Base-by-base conservation (phyloP, 2,888 invertebrate genomes). In the Sinodicranocentrus sp. region DNA sequence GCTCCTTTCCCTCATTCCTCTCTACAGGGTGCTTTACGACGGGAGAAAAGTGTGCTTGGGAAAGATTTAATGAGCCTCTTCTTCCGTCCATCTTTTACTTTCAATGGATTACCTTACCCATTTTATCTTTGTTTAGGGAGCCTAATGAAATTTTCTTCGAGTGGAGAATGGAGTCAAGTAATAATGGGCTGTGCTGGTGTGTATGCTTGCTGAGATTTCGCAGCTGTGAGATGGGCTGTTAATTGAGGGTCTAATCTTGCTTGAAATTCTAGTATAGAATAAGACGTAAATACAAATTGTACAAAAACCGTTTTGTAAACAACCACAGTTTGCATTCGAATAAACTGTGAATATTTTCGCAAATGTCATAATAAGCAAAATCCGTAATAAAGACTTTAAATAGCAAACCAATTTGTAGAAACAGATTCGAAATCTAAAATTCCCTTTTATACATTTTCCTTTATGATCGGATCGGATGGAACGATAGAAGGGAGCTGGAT, bases 51-150 rank as follows among this genome's bases (percentile, higher is more conserved):
- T 44, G 63, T 13, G 23, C 44, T 63, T n/a, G 43, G 39, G 28
- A 75, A 52, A 48, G 68, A 77, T 77, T 77, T 77, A 77, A 77
- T 77, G 77, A 59, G 28, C 59, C 59, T 59, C 68, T 68, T n/a
- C 43, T 23, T 33, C 54, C 65, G 63, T 75, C 63, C 65, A 28
- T 73, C 76, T 76, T 77, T 57, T 68, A 57, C 59, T 67, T 44
- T 76, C 25, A 65, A 54, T 65, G 65, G 48, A 25, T 25, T 76
- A 52, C 33, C 48, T 65, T 73, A 3, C 21, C 25, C 17, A 17
- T 43, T 65, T 52, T 25, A 39, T 65, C 57, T 54, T 44, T 23
- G 43, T 43, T 54, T 67, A 43, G 54, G 25, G 67, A 76, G 67
- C 57, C 19, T 67, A 67, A 76, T 76, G 63, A 76, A 52, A 76